phyloP scores from a whole-genome alignment of 2,888 invertebrate species.

The Synergus laeviventris region DNA sequence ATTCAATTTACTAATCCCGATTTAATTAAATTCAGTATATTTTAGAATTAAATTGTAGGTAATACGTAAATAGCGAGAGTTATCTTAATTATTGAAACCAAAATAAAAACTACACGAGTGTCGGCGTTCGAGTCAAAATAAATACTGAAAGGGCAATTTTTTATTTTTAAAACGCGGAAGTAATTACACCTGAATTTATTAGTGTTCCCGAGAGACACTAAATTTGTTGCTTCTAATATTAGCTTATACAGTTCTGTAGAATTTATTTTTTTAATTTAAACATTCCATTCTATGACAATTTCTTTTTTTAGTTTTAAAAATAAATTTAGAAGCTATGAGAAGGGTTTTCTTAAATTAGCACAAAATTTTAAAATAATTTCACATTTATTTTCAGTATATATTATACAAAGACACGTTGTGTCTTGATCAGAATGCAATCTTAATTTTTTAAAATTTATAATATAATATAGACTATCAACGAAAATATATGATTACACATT shows the following conservation, averaged over 20 bases:
- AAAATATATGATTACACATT: no score
- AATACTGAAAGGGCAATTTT: not conserved
- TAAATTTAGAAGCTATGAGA: not conserved
- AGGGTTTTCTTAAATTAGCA: not conserved
- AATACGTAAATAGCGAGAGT: not conserved
- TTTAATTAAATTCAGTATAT: not conserved
- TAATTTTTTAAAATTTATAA: no score
- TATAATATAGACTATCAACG: no score
- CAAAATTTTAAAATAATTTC: not conserved
- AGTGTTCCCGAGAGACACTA: not conserved
- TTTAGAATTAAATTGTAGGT: not conserved
- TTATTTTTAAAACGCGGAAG: slow-evolving; percentile 5
- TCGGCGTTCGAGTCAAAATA: slow-evolving; percentile 25
- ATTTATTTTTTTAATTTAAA: not conserved
- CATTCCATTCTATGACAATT: no score
- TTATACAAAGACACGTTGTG: not conserved
- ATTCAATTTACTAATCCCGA: not conserved
- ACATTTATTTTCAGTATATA: slow-evolving; percentile 23
- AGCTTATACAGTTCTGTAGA: not conserved
- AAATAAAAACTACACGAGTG: not conserved
- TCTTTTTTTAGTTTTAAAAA: no score
- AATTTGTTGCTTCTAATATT: not conserved
- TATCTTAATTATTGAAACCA: not conserved
- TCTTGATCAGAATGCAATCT: not conserved
- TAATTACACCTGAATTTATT: not conserved